These are phyloP conservation scores for Sphaerophoria taeniata DNA, from an alignment of 2,888 invertebrate genomes.

Conservation along the genomic window DNA sequence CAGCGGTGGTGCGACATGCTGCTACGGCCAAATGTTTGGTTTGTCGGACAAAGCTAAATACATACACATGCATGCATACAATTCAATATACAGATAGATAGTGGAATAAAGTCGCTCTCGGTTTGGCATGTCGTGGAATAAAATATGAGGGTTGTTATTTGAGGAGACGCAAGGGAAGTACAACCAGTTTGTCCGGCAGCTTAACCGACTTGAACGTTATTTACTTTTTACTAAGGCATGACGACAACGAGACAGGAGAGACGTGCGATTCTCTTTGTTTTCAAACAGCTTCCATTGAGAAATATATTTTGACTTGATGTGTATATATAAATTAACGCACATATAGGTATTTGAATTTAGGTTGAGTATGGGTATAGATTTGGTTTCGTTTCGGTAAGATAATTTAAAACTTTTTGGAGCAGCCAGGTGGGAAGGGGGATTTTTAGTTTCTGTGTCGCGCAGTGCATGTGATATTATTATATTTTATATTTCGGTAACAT, in stretches of 20 bases:
- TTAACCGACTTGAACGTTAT: conserved; percentile 37
- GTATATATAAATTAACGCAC: too few species aligned
- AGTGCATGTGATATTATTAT: too few species aligned
- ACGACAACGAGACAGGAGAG: neutral
- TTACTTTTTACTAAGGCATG: neutral
- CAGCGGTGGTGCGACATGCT: conserved; percentile 26
- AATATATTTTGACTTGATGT: too few species aligned
- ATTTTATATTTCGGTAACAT: too few species aligned
- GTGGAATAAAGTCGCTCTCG: neutral
- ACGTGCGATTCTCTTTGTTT: neutral
- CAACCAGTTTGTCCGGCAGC: conserved; percentile 51
- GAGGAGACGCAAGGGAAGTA: neutral
- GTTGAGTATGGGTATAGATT: too few species aligned
- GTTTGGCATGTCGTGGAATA: neutral
- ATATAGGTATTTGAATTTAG: too few species aligned
- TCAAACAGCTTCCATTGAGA: too few species aligned
- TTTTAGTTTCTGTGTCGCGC: too few species aligned
- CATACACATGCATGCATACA: neutral
- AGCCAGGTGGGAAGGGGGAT: too few species aligned
- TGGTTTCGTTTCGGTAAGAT: too few species aligned
- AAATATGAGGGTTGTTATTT: neutral
- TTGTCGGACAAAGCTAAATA: conserved; percentile 51
- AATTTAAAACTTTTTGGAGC: too few species aligned
- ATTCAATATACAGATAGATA: neutral
- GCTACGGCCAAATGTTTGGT: neutral